Evolutionary conservation across 2,113 vertebrate species (phyloP).

Genomic region (Marmota monax): DNA sequence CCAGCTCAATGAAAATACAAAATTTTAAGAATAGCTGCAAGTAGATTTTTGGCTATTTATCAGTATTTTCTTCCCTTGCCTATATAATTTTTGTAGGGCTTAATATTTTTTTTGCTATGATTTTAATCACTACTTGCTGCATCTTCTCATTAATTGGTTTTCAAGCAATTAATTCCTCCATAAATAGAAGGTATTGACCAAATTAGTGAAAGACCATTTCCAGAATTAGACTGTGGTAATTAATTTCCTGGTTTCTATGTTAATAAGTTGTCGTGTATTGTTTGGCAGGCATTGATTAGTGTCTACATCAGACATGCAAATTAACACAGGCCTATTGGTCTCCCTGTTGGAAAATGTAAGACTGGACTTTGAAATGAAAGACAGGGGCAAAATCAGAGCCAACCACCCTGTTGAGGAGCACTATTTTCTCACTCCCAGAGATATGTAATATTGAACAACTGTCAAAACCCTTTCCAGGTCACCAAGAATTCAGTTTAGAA

Average conservation of each 20-base stretch:
- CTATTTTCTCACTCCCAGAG: neutral
- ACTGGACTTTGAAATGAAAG: neutral
- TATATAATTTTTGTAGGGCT: slow-evolving; percentile 29
- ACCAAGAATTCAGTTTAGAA: neutral
- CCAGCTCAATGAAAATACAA: neutral
- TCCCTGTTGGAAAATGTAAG: neutral
- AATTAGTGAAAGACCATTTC: slow-evolving; percentile 81
- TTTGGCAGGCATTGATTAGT: slow-evolving; percentile 82
- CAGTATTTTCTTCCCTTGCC: neutral
- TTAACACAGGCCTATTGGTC: neutral
- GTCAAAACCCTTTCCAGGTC: neutral
- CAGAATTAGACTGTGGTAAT: slow-evolving; percentile 80
- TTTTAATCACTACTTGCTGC: slow-evolving; percentile 73
- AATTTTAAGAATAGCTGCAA: neutral
- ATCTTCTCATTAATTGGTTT: slow-evolving; percentile 68
- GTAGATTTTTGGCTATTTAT: neutral
- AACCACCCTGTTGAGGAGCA: neutral
- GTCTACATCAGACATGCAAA: slow-evolving; percentile 50
- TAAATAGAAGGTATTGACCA: slow-evolving; percentile 76
- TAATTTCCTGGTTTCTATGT: slow-evolving; percentile 64
- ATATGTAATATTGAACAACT: neutral
- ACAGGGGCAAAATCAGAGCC: neutral
- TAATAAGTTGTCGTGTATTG: slow-evolving; percentile 79
- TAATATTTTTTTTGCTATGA: slow-evolving; percentile 45
- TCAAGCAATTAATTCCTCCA: slow-evolving; percentile 82